Conservation (phyloP, 2,797 vertebrate genomes). For the Vespertilio murinus region DNA sequence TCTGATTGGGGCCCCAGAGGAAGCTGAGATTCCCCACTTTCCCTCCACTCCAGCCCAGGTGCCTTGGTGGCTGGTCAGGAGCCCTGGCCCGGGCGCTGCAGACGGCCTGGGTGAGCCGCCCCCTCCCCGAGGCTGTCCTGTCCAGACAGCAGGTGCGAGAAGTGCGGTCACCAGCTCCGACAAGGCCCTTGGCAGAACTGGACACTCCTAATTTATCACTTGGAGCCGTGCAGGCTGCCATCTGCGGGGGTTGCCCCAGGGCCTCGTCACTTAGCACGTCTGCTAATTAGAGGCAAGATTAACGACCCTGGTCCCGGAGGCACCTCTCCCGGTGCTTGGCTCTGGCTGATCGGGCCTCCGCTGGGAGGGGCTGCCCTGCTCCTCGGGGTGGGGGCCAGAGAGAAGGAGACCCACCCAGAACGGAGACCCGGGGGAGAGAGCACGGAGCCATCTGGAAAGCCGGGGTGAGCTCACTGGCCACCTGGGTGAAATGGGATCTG, state of each 20-base stretch:
- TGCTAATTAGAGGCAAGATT: slow-evolving; percentile 66
- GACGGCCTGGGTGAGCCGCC: neutral
- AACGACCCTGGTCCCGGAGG: slow-evolving; percentile 32
- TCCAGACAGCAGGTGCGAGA: neutral
- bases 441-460: slow-evolving; percentile 61
- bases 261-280: neutral
- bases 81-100: neutral
- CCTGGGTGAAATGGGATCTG: slow-evolving; percentile 58
- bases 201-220: slow-evolving; percentile 13
- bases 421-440: neutral
- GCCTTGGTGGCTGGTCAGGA: neutral
- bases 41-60: accelerated
- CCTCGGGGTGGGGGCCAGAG: slow-evolving; percentile 41
- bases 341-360: neutral
- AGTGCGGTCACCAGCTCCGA: neutral
- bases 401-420: slow-evolving; percentile 4
- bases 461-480: slow-evolving; percentile 25
- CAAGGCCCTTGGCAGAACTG: neutral
- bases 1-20: neutral
- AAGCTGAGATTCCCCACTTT: neutral
- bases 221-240: slow-evolving; percentile 5
- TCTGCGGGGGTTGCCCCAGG: slow-evolving; percentile 52
- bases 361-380: neutral
- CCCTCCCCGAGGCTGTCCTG: neutral
- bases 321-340: slow-evolving; percentile 42